Conservation (phyloP, 1,140 invertebrate genomes). For the Drosophila littoralis region DNA sequence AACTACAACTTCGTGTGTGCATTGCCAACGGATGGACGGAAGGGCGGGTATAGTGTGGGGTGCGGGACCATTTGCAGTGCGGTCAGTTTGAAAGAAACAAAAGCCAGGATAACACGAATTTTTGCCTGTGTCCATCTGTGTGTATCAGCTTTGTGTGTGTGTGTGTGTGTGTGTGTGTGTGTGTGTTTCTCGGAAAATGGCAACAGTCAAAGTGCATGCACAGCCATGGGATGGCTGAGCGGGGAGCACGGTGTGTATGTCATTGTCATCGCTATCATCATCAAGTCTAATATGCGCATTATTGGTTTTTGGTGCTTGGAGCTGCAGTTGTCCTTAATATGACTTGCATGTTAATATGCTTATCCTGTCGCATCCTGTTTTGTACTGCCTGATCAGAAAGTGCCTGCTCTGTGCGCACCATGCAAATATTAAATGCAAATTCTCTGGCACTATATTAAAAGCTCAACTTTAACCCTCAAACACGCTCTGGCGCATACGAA, state of each 20-base stretch:
- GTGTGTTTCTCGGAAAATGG: slow-evolving; percentile 6
- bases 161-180: slow-evolving; percentile 10
- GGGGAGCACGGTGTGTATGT: slow-evolving; percentile 1
- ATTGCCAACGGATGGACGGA: neutral
- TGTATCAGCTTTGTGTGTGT: slow-evolving; percentile 3
- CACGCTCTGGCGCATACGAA: neutral
- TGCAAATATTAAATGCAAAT: slow-evolving; percentile 81
- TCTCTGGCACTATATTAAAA: slow-evolving; percentile 71
- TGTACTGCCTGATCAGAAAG: slow-evolving; percentile 46
- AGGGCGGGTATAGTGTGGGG: slow-evolving; percentile 11
- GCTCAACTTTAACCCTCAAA: neutral
- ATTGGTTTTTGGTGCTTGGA: slow-evolving; percentile 66
- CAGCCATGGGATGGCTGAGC: neutral
- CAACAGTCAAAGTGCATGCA: slow-evolving; percentile 34
- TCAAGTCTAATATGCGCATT: slow-evolving; percentile 82
- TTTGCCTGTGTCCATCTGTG: slow-evolving; percentile 11
- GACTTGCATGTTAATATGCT: slow-evolving; percentile 72
- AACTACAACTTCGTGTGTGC: slow-evolving; percentile 7
- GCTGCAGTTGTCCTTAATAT: slow-evolving; percentile 74
- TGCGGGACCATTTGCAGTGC: slow-evolving; percentile 42
- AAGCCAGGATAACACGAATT: slow-evolving; percentile 48
- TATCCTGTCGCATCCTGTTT: slow-evolving; percentile 47
- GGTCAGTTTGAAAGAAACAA: slow-evolving; percentile 79
- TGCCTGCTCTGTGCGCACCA: slow-evolving; percentile 50
- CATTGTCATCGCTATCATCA: slow-evolving; percentile 62